Conservation (phyloP, 2,113 vertebrate species). For the Caranx melampygus region DNA sequence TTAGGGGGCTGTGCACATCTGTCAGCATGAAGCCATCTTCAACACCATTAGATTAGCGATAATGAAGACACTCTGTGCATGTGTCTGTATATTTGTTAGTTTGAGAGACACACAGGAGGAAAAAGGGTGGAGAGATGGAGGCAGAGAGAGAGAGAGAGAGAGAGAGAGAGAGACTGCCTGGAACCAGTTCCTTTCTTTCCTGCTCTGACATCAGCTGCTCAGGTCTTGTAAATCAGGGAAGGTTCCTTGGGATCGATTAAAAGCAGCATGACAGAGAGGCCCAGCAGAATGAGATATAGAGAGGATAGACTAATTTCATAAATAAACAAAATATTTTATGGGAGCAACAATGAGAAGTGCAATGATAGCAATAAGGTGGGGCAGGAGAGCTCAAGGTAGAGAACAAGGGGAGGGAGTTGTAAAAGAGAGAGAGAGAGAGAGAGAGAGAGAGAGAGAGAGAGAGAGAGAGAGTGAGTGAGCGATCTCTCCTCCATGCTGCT, state of each 20-base stretch:
- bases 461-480: constrained; percentile 48
- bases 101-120: constrained; percentile 25
- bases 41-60: constrained; percentile 80
- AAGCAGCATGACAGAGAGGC: constrained; percentile 58
- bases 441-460: constrained; percentile 57
- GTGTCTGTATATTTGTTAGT: constrained; percentile 70
- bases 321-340: constrained; percentile 54
- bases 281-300: constrained; percentile 32
- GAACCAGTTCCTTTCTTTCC: constrained; percentile 32
- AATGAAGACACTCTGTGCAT: constrained; percentile 75
- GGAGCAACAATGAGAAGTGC: constrained; percentile 41
- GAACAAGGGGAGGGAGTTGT: constrained; percentile 48
- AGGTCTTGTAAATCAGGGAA: constrained; percentile 68
- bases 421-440: constrained; percentile 41
- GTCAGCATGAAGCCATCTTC: constrained; percentile 77
- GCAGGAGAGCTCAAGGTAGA: constrained; percentile 23
- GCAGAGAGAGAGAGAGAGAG: background rate
- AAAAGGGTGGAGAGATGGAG: constrained; percentile 9
- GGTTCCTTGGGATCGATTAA: constrained; percentile 71
- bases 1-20: constrained; percentile 80
- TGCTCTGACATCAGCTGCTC: constrained; percentile 65
- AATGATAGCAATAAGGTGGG: constrained; percentile 42
- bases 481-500: constrained; percentile 70
- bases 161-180: constrained; percentile 28
- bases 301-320: constrained; percentile 37